Percentiles rank a stretch among this genome's conserved stretches.
Conservation (phyloP, 23 tunicate genomes). For the Trididemnum miniatum region DNA sequence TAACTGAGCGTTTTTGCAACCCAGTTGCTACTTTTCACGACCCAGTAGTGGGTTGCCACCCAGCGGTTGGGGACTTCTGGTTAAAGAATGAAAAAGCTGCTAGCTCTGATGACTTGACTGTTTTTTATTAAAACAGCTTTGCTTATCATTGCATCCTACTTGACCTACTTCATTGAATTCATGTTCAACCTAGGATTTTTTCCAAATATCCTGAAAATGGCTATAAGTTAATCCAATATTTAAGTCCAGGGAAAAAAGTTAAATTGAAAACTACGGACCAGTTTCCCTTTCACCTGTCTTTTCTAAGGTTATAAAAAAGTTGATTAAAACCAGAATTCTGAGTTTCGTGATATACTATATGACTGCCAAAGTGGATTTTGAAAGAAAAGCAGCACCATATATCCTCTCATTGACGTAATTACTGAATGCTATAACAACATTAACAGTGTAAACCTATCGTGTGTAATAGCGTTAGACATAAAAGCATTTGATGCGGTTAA, state of each 20-base stretch:
- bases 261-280: not conserved
- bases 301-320: not conserved
- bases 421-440: not conserved
- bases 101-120: not conserved
- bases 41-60: too few species aligned
- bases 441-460: not conserved
- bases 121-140: not conserved
- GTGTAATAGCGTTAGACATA: not conserved
- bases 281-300: not conserved
- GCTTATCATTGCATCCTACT: not conserved
- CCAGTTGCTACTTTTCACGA: too few species aligned
- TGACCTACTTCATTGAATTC: not conserved
- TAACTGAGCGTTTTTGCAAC: too few species aligned
- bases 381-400: not conserved
- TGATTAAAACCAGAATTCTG: not conserved
- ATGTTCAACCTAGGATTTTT: not conserved
- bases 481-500: not conserved
- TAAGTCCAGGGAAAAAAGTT: not conserved
- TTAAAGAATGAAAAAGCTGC: not conserved
- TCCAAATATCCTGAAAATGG: not conserved
- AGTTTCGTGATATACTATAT: not conserved
- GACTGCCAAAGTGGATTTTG: not conserved
- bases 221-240: not conserved
- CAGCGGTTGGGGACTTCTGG: too few species aligned
- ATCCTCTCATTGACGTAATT: not conserved